These are phyloP conservation scores for Eristalis intricaria DNA, from an alignment of 2,888 invertebrate species.

Conservation along the genomic window DNA sequence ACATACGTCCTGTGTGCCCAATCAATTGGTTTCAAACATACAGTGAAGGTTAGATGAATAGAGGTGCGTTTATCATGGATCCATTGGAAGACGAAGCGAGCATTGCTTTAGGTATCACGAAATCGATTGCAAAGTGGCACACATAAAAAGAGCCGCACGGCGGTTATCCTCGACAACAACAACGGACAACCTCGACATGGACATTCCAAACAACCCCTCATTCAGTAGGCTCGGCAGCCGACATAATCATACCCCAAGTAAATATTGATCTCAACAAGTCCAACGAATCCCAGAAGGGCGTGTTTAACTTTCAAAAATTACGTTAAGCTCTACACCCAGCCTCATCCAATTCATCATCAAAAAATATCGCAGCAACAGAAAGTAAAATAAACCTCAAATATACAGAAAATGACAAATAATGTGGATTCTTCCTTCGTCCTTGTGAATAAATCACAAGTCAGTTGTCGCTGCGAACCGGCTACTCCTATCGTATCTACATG, in stretches of 20 bases:
- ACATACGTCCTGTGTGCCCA: no score
- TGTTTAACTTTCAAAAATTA: not conserved
- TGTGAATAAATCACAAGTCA: constrained; percentile 3
- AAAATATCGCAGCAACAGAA: not conserved
- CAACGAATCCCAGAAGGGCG: not conserved
- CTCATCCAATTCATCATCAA: not conserved
- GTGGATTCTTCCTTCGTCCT: not conserved
- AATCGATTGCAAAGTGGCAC: no score
- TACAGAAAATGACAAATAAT: constrained; percentile 5
- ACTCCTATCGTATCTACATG: not conserved
- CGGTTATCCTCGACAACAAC: no score
- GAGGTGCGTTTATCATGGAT: no score
- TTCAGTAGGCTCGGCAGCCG: no score
- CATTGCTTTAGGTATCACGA: no score
- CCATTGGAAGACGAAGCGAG: no score
- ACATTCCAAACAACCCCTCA: no score
- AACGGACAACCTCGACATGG: no score
- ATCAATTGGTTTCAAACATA: no score
- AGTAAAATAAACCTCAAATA: not conserved
- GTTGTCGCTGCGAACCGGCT: not conserved
- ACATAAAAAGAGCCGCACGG: no score
- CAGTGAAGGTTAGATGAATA: no score
- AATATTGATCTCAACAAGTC: not conserved
- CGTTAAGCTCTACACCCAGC: not conserved
- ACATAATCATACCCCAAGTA: not conserved